Evolutionary conservation across 1,140 invertebrate species (phyloP).

Genomic region (Oedothorax gibbosus): DNA sequence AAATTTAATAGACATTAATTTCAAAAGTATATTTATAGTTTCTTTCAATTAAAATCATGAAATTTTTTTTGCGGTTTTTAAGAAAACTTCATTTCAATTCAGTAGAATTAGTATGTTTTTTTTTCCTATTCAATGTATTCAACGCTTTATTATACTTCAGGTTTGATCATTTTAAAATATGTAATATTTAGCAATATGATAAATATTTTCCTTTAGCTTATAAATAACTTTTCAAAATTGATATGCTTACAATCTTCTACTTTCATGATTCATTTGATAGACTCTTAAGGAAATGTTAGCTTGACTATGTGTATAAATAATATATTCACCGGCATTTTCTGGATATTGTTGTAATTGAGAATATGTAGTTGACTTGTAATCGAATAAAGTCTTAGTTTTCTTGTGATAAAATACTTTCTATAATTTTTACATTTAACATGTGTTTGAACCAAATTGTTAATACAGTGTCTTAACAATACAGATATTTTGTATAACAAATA

Average conservation of each 20-base stretch:
- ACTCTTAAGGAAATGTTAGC: background rate
- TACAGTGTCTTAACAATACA: no score
- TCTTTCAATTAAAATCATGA: slow-evolving; percentile 6
- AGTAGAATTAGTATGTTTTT: no score
- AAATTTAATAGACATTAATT: background rate
- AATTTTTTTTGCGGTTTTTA: background rate
- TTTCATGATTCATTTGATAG: slow-evolving; percentile 1
- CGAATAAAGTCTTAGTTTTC: slow-evolving; percentile 6
- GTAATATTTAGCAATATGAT: slow-evolving; percentile 11
- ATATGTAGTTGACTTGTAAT: slow-evolving; percentile 19
- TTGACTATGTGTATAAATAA: slow-evolving; percentile 11
- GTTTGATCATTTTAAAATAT: background rate
- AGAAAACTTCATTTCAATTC: slow-evolving; percentile 7
- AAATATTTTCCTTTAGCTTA: slow-evolving; percentile 15
- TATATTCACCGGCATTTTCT: background rate
- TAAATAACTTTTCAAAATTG: slow-evolving; percentile 30
- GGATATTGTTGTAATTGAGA: background rate
- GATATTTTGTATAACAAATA: no score
- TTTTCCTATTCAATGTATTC: slow-evolving; percentile 22
- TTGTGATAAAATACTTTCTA: background rate
- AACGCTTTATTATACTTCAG: background rate
- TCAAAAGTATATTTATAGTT: slow-evolving; percentile 10
- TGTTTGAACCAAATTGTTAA: slow-evolving; percentile 1
- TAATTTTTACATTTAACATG: slow-evolving; percentile 22
- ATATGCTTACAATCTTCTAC: background rate